These are phyloP conservation scores for Sphenodon punctatus DNA, from an alignment of 2,797 vertebrate species.

Conservation along the genomic window DNA sequence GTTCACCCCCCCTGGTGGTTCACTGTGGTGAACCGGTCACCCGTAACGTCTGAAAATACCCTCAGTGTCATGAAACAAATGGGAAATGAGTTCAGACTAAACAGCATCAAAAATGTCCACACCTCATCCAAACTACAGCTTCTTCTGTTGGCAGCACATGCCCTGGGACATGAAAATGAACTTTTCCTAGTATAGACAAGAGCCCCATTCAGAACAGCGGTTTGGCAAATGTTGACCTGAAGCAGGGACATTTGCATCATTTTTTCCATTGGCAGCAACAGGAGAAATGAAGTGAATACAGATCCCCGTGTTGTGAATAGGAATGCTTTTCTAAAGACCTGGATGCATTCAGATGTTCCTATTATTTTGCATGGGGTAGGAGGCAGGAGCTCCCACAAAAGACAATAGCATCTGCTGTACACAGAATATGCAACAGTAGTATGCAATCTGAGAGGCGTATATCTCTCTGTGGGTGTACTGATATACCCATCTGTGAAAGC, in stretches of 20 bases:
- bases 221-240: background rate
- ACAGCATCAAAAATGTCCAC: background rate
- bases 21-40: too few species aligned
- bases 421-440: background rate
- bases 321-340: background rate
- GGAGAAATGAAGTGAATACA: too few species aligned
- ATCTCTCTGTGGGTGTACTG: background rate
- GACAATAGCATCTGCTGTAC: background rate
- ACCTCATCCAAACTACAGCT: background rate
- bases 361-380: background rate
- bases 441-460: background rate
- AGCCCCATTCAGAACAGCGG: background rate
- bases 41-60: too few species aligned
- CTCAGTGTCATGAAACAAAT: background rate
- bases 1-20: too few species aligned
- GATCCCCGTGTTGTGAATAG: too few species aligned
- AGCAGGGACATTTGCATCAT: too few species aligned
- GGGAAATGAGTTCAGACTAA: background rate
- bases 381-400: background rate
- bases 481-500: background rate
- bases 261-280: too few species aligned
- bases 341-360: background rate
- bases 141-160: background rate
- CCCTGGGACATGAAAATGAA: background rate
- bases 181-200: background rate